Conservation (phyloP, 1,140 invertebrate species). For the Ditylenchus dipsaci region DNA sequence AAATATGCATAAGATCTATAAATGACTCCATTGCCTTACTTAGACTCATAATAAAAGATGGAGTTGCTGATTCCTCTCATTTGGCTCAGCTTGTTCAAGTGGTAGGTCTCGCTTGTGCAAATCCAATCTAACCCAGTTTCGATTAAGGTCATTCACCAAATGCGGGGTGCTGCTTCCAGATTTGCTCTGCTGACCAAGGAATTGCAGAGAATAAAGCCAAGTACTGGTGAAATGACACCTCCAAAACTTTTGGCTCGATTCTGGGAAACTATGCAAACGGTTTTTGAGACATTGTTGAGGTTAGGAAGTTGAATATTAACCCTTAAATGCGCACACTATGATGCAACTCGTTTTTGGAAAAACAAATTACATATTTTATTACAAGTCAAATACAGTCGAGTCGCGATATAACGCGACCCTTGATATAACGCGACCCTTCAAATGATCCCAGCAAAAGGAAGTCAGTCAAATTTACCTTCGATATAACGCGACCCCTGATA, state of each 20-base stretch:
- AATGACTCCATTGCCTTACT: conserved; percentile 43
- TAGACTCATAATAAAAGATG: conserved; percentile 19
- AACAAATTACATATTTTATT: too few relatives aligned
- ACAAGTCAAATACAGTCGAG: too few relatives aligned
- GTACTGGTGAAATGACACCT: background rate
- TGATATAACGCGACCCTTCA: too few relatives aligned
- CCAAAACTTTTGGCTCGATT: conserved; percentile 34
- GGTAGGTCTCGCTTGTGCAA: background rate
- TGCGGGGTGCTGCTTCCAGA: background rate
- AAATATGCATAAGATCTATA: conserved; percentile 21
- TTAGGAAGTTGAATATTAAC: too few relatives aligned
- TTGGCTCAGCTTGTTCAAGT: conserved; percentile 12
- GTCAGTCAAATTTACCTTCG: too few relatives aligned
- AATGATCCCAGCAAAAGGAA: too few relatives aligned
- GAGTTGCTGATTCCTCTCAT: conserved; percentile 17
- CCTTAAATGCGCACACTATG: too few relatives aligned
- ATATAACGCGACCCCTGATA: too few relatives aligned
- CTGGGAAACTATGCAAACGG: conserved; percentile 41
- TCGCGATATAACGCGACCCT: too few relatives aligned
- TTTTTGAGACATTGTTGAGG: conserved; percentile 33
- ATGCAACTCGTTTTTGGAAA: too few relatives aligned
- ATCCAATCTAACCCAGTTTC: too few relatives aligned
- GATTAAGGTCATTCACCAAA: conserved; percentile 6
- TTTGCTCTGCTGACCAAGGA: conserved; percentile 20
- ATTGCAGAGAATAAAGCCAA: conserved; percentile 3